These are phyloP conservation scores for Hypanus sabinus DNA, from an alignment of 2,113 vertebrate genomes.

Conservation along the genomic window DNA sequence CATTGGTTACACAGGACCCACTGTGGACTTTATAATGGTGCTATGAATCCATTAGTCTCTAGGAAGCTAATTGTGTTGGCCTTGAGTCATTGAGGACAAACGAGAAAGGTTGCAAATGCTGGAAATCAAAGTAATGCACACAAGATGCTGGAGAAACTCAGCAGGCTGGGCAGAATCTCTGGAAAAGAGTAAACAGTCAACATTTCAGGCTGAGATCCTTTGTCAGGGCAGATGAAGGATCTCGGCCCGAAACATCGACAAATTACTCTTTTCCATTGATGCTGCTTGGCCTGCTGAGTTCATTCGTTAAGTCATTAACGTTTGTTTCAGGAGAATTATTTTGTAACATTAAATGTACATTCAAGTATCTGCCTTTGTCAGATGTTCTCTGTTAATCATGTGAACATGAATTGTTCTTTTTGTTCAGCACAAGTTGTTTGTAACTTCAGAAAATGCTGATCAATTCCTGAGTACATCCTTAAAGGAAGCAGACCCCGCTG, in stretches of 20 bases:
- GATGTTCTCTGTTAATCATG: neutral
- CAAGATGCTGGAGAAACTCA: too few species aligned
- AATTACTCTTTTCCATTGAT: too few species aligned
- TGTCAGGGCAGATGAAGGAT: too few species aligned
- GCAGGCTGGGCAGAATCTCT: too few species aligned
- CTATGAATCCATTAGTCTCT: neutral
- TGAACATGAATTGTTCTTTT: constrained; percentile 38
- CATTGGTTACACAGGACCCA: neutral
- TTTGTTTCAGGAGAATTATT: neutral
- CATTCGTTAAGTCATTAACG: neutral
- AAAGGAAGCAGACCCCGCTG: constrained; percentile 42
- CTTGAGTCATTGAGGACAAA: neutral
- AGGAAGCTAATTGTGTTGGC: neutral
- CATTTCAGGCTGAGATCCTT: too few species aligned
- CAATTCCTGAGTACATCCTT: constrained; percentile 51
- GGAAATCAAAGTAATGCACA: too few species aligned
- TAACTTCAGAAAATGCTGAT: constrained; percentile 61
- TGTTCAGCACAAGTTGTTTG: constrained; percentile 59
- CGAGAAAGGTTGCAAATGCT: too few species aligned
- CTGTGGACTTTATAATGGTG: neutral
- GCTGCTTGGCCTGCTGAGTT: too few species aligned
- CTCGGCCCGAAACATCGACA: too few species aligned
- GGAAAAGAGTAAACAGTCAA: too few species aligned
- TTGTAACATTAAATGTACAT: neutral
- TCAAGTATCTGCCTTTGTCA: neutral